Evolutionary conservation across 2,113 vertebrate species (phyloP).

Genomic region (Dasyprocta punctata): DNA sequence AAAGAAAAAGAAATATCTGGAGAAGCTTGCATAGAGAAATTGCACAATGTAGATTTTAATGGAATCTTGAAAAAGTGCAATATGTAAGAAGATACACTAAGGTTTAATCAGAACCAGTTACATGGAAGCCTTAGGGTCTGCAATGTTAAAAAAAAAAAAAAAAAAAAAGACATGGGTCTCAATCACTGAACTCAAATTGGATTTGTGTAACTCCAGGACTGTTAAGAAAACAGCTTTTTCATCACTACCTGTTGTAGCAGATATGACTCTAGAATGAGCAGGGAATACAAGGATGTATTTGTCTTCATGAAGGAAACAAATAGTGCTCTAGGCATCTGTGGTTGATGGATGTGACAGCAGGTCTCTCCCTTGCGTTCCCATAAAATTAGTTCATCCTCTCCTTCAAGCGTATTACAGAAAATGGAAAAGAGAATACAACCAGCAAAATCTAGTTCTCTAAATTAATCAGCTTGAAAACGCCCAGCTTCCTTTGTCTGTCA

Average conservation of each 20-base stretch:
- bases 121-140: neutral
- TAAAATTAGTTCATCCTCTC: constrained; percentile 10
- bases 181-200: constrained; percentile 59
- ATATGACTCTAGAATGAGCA: constrained; percentile 52
- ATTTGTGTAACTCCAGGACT: neutral
- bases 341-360: neutral
- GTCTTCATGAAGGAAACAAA: neutral
- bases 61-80: neutral
- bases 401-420: neutral
- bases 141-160: neutral
- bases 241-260: neutral
- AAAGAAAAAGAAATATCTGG: neutral
- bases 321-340: neutral
- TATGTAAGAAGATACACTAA: neutral
- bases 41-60: neutral
- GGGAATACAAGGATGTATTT: neutral
- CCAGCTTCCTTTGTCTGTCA: constrained; percentile 26
- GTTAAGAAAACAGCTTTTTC: constrained; percentile 18
- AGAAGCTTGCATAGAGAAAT: neutral
- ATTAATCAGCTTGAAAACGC: constrained; percentile 35
- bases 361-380: neutral
- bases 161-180: neutral
- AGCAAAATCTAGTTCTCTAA: constrained; percentile 49
- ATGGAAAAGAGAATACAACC: constrained; percentile 10
- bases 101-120: constrained; percentile 32